Percentiles rank a stretch among this genome's conserved stretches.
phyloP scores from a whole-genome alignment of 2,888 invertebrate species.

The Folsomia manolachei region DNA sequence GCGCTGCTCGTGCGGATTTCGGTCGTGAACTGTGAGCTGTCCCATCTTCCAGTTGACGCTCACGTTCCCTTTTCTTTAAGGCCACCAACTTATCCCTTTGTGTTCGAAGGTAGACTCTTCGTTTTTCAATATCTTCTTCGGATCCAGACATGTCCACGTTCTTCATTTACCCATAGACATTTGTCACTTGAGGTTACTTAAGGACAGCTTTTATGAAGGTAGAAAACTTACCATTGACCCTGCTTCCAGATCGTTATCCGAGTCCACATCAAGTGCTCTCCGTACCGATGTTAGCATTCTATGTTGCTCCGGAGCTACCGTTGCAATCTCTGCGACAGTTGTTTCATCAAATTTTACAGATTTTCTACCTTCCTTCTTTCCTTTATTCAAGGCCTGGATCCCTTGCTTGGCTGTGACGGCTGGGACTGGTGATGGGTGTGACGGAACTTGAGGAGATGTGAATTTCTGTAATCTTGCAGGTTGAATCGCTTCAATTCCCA shows the following conservation, averaged over 20 bases:
- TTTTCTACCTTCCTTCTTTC: background rate
- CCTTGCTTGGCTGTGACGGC: conserved; percentile 1
- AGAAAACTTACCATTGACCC: background rate
- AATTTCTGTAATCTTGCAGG: background rate
- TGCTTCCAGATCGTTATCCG: conserved; percentile 19
- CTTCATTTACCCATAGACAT: conserved; percentile 5
- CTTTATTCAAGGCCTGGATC: background rate
- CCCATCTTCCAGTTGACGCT: conserved; percentile 63
- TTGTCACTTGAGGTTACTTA: background rate
- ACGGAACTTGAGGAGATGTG: background rate
- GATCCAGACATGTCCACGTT: conserved; percentile 25
- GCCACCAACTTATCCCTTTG: conserved; percentile 88
- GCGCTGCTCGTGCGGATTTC: conserved; percentile 72
- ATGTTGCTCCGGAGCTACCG: conserved; percentile 43
- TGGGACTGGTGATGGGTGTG: background rate
- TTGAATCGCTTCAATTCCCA: background rate
- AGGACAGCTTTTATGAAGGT: background rate
- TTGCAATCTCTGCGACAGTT: conserved; percentile 37
- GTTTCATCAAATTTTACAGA: conserved; percentile 29
- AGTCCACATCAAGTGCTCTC: conserved; percentile 33
- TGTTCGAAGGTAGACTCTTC: conserved; percentile 80
- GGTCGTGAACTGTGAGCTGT: conserved; percentile 58
- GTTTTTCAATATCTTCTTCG: conserved; percentile 66
- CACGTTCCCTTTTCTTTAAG: conserved; percentile 81
- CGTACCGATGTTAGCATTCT: conserved; percentile 44